Base-by-base conservation (phyloP, 30 jellyfish, hydroid and myxozoan genomes). In the Aurelia aurita complex sp. Pacific region DNA sequence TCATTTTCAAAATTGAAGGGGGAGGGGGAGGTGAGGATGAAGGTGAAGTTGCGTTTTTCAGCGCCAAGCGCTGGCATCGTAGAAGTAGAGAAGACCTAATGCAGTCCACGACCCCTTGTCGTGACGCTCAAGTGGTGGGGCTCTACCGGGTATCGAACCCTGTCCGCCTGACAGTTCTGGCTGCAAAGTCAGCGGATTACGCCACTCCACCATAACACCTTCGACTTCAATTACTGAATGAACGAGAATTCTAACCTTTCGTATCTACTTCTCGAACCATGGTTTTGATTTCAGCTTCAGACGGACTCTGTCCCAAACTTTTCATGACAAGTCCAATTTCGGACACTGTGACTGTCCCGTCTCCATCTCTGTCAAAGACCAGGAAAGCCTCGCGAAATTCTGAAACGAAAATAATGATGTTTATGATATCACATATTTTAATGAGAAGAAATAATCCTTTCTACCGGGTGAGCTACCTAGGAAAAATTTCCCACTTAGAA, bases 281-380 rank as follows among this genome's bases (percentile, higher is more conserved):
- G 81, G 40, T 83, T 69, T 69, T 90, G 85, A 90, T 76, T 46
- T 90, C 97, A 29, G 91, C 91, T 74, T 90, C 97, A 16, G 94
- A 59, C 17, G 94, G 89, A 71, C 71, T 79, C 52, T 90, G 97
- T 46, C 97, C 97, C 61, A 90, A 66, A 68, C 94, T 82, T 68
- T 83, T 79, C 91, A 90, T 74, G 33, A 90, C 97, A 64, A 76
- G 82, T 63, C 91, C 91, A 77, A 90, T 70, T 70, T 90, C 97
- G 8, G 80, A 66, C 40, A 85, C 91, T 0, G 97, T 77, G 55
- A 91, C 91, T 5, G 97, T 91, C 1, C 97, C 97, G 73, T 91
- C 97, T 32, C 97, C 97, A 79, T 91, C 95, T 54, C 69, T 76
- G 92, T 91, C 97, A 59, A 91, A 91, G 85, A 84, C 91, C 71